Base-by-base conservation (phyloP, 1,140 invertebrate species). In the Cecropterus lyciades region DNA sequence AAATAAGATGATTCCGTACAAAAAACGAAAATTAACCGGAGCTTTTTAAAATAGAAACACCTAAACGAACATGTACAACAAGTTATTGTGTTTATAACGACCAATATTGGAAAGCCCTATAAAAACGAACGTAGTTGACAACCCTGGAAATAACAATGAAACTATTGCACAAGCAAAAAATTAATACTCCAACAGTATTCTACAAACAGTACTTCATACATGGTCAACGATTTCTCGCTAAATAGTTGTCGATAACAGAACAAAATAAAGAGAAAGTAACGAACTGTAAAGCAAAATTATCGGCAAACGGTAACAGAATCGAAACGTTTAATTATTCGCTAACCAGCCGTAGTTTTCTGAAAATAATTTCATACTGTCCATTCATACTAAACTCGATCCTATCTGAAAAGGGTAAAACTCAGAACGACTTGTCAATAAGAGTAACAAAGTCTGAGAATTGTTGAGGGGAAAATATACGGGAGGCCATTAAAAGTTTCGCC, bases 401-500 rank as follows among this genome's bases (percentile, higher is more conserved):
- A 55, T 55, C 2, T 20, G 15, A 16, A 8, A n/a, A 5, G 2
- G 10, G 6, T 55, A 55, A 20, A 43, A 56, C 17, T 43, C 17
- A 43, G n/a, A 56, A 13, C 20, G 16, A 56, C 5, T 43, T 24
- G 17, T n/a, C n/a, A 24, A 8, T 20, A 3, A 4, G 8, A 24
- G 6, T 24, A 15, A 43, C 17, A 13, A 42, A 55, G 33, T 55
- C 15, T 17, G 33, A 20, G 52, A 55, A 20, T 17, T 48, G 33
- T 55, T 55, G 16, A 43, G 30, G 42, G 40, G 55, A 57, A 57
- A 46, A 57, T 57, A 45, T 57, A 57, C 43, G 42, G 42, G 7
- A 45, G 5, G 40, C 55, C 42, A 57, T 57, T 57, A 57, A 57
- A 57, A 57, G 55, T 57, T 57, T 30, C 42, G n/a, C 42, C 7